phyloP scores from a whole-genome alignment of 2,888 invertebrate genomes.

The Ophion obscuratus region DNA sequence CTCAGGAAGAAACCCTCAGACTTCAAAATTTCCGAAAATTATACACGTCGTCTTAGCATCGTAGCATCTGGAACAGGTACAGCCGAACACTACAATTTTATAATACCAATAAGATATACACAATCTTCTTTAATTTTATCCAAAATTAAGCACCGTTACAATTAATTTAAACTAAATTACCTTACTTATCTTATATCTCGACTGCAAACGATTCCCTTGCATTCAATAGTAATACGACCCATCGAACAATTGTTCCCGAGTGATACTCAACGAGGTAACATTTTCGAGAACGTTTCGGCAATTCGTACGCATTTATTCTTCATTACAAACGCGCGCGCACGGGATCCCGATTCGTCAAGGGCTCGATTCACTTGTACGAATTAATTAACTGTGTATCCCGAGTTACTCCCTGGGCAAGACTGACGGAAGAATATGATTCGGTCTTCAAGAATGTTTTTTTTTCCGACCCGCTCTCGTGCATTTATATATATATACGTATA shows the following conservation, averaged over 20 bases:
- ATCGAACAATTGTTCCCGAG: not conserved
- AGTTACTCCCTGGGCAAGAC: constrained; percentile 1
- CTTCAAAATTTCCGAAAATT: too few relatives aligned
- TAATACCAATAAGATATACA: too few relatives aligned
- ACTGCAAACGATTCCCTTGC: not conserved
- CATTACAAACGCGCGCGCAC: constrained; percentile 1
- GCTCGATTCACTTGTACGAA: constrained; percentile 38
- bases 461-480: constrained; percentile 6
- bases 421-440: constrained; percentile 24
- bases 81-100: too few relatives aligned
- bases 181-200: not conserved
- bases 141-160: not conserved
- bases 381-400: constrained; percentile 36
- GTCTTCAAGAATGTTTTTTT: constrained; percentile 26
- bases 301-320: not conserved
- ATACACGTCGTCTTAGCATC: too few relatives aligned
- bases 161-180: not conserved
- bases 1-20: too few relatives aligned
- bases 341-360: constrained; percentile 22
- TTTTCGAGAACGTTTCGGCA: not conserved
- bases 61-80: too few relatives aligned
- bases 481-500: constrained; percentile 14
- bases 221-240: not conserved
- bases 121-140: too few relatives aligned
- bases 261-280: not conserved